Percentiles rank a stretch among this genome's conserved stretches.
Conservation (phyloP, 2,113 vertebrate genomes). For the Isichthys henryi region DNA sequence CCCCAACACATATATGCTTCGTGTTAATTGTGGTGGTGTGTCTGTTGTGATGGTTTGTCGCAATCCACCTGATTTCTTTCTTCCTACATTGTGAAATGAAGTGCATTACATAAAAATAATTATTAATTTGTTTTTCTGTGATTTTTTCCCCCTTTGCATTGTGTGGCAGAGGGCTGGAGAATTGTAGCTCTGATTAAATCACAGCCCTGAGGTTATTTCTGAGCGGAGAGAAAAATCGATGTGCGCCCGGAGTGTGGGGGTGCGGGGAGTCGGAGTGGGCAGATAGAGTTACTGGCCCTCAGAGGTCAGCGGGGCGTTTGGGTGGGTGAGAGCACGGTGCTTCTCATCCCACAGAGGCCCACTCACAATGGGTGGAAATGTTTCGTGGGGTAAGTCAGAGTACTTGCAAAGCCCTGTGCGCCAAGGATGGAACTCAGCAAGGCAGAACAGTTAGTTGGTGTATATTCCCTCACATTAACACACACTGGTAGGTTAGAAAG, state of each 20-base stretch:
- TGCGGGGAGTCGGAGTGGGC: background rate
- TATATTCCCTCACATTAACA: background rate
- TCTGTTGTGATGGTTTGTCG: background rate
- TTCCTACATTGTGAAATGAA: background rate
- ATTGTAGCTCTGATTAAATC: background rate
- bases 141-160: background rate
- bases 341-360: background rate
- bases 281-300: slow-evolving; percentile 14
- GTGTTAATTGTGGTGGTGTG: background rate
- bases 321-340: slow-evolving; percentile 5
- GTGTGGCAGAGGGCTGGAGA: background rate
- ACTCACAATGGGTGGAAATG: background rate
- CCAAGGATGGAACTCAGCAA: background rate
- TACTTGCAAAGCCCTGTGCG: background rate
- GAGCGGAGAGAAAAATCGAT: slow-evolving; percentile 16
- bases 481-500: too few species aligned
- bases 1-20: background rate
- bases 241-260: background rate
- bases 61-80: background rate
- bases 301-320: background rate
- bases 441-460: background rate
- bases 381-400: background rate
- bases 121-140: background rate
- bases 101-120: background rate
- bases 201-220: slow-evolving; percentile 18